Conservation (phyloP, 2,797 vertebrate genomes). For the Peromyscus nudipes region DNA sequence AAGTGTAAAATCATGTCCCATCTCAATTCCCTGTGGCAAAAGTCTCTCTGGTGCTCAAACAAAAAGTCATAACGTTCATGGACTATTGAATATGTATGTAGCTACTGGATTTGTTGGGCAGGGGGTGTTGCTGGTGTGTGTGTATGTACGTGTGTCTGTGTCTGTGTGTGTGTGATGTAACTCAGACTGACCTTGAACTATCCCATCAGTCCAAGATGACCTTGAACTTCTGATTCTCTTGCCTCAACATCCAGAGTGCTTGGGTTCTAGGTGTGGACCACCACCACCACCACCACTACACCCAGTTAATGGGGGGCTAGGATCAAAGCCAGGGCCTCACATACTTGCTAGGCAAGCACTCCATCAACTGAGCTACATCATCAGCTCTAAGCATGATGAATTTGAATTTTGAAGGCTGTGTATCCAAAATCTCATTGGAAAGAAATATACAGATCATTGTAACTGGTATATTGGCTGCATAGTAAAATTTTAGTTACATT, state of each 20-base stretch:
- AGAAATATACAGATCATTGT: no score
- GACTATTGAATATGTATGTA: accelerated
- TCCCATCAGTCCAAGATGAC: neutral
- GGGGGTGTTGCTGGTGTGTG: neutral
- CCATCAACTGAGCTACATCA: neutral
- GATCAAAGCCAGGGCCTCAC: neutral
- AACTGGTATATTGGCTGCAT: neutral
- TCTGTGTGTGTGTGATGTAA: neutral
- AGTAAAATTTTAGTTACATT: neutral
- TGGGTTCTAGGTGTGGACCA: neutral
- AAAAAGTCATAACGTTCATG: accelerated
- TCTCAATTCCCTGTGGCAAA: neutral
- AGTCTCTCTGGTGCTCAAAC: neutral
- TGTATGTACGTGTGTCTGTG: no score
- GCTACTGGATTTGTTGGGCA: neutral
- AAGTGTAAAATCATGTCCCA: no score
- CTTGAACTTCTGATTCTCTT: neutral
- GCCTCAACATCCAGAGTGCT: neutral
- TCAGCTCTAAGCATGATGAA: neutral
- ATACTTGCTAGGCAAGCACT: neutral
- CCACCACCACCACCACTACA: no score
- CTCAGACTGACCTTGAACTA: neutral
- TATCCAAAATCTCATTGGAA: neutral
- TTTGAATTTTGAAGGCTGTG: neutral
- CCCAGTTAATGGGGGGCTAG: neutral